These are phyloP conservation scores for Aculops lycopersici DNA, from an alignment of 1,140 invertebrate species.

Conservation along the genomic window DNA sequence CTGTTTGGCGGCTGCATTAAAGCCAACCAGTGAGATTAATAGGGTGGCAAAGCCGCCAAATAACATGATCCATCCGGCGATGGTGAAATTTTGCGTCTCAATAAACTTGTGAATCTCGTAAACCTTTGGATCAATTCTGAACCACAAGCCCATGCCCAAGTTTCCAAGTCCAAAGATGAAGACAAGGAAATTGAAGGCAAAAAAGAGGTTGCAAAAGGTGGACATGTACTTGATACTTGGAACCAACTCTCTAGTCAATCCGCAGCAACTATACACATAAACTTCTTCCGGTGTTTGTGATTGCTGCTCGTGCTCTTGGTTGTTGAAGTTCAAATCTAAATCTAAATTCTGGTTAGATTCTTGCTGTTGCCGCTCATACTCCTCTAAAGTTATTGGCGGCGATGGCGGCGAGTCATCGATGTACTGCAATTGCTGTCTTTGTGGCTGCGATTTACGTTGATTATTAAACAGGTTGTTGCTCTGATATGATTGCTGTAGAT, in stretches of 20 bases:
- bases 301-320: no score
- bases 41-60: slow-evolving; percentile 5
- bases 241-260: not conserved
- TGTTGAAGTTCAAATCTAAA: no score
- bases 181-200: not conserved
- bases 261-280: not conserved
- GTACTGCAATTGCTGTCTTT: no score
- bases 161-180: slow-evolving; percentile 4
- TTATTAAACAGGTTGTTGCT: no score
- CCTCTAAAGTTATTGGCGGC: no score
- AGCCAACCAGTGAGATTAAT: slow-evolving; percentile 5
- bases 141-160: slow-evolving; percentile 9
- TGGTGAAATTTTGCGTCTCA: slow-evolving; percentile 7
- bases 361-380: no score
- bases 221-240: no score
- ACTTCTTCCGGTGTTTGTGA: no score
- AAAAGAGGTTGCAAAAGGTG: not conserved
- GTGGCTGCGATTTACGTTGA: no score
- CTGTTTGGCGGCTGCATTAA: not conserved
- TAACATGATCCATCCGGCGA: slow-evolving; percentile 8
- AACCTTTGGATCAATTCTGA: slow-evolving; percentile 8
- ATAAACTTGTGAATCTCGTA: slow-evolving; percentile 7
- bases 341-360: no score
- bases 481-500: no score
- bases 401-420: no score